Evolutionary conservation across 1,140 invertebrate species (phyloP).

Genomic region (Penaeus vannamei): DNA sequence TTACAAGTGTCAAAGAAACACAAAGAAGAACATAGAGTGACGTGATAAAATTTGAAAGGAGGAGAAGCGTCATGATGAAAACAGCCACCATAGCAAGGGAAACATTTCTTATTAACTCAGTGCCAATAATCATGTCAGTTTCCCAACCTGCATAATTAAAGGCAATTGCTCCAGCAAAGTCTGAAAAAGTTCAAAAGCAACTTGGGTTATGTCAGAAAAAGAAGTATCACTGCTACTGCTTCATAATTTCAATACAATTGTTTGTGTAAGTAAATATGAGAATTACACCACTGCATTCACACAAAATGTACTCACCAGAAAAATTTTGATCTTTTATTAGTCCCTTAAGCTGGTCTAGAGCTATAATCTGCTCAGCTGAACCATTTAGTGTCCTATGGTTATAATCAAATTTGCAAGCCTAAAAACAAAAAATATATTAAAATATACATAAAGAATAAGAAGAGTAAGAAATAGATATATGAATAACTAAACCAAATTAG

Average conservation of each 20-base stretch:
- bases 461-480: too few relatives aligned
- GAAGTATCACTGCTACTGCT: not conserved
- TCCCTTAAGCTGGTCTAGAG: not conserved
- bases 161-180: conserved; percentile 73
- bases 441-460: not conserved
- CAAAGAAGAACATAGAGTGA: conserved; percentile 85
- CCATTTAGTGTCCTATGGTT: not conserved
- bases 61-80: conserved; percentile 83
- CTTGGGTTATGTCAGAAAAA: not conserved
- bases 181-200: conserved; percentile 5
- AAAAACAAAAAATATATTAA: not conserved
- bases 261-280: too few relatives aligned
- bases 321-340: not conserved
- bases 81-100: conserved; percentile 84
- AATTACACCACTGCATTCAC: not conserved
- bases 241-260: too few relatives aligned
- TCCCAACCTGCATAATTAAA: conserved; percentile 82
- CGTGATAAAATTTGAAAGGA: conserved; percentile 85
- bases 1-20: conserved; percentile 82
- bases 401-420: conserved; percentile 18
- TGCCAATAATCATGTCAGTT: conserved; percentile 82
- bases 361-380: not conserved
- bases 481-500: too few relatives aligned
- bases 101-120: conserved; percentile 85
- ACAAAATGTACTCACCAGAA: not conserved